Percentiles rank a stretch among this genome's conserved stretches.
phyloP scores from a whole-genome alignment of 1,140 invertebrate species.

The Brachionus manjavacas region DNA sequence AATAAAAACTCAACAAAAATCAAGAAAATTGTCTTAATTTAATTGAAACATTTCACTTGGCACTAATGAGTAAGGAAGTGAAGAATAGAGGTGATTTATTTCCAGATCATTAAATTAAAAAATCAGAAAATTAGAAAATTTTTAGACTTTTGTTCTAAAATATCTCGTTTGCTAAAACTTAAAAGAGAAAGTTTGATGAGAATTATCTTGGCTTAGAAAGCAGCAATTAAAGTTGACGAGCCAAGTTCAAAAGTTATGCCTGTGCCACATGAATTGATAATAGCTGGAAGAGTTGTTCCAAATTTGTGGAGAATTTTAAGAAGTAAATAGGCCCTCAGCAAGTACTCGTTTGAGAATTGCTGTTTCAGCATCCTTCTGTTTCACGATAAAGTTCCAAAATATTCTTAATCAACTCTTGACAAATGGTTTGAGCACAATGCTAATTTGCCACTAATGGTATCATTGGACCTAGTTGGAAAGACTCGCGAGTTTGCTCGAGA shows the following conservation, averaged over 20 bases:
- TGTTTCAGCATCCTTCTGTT: conserved; percentile 81
- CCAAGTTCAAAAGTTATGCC: neutral
- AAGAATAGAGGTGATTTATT: conserved; percentile 62
- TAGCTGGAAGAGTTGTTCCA: conserved; percentile 73
- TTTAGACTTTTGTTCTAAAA: conserved; percentile 64
- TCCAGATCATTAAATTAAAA: conserved; percentile 70
- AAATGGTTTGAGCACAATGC: conserved; percentile 71
- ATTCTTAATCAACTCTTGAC: conserved; percentile 67
- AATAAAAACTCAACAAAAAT: neutral
- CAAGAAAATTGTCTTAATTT: neutral
- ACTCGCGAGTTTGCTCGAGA: conserved; percentile 96
- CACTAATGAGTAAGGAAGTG: conserved; percentile 75
- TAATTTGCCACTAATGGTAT: conserved; percentile 66
- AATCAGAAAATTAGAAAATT: too few relatives aligned
- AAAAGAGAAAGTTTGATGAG: conserved; percentile 37
- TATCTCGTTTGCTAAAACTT: conserved; percentile 69
- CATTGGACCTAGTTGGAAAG: conserved; percentile 94
- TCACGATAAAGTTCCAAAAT: conserved; percentile 72
- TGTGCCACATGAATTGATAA: neutral
- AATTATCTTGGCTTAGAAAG: conserved; percentile 9
- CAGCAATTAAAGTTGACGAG: too few relatives aligned
- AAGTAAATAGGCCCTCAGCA: conserved; percentile 76
- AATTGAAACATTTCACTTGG: conserved; percentile 60
- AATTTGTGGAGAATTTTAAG: conserved; percentile 86
- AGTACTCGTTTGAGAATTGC: conserved; percentile 88